Evolutionary conservation across 2,888 invertebrate genomes (phyloP), one percentile per base, ranked within the genome.

Genomic region (Tachystola acroxantha): DNA sequence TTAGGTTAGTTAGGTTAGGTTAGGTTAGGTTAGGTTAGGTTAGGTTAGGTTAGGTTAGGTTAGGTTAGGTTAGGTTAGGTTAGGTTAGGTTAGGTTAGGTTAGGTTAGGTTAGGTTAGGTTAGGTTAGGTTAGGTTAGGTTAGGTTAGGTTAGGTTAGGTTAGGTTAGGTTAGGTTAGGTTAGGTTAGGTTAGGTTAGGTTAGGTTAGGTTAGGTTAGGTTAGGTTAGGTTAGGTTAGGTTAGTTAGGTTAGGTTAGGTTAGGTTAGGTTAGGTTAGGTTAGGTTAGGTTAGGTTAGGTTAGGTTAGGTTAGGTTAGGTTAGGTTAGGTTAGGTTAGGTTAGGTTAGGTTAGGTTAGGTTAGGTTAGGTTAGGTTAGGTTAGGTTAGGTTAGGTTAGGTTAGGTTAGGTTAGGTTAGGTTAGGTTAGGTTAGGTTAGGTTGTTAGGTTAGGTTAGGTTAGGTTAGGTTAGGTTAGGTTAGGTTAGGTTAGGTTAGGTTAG

Each of bases 351-450:
- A 34, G 38, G 38, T 38, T 38, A 31, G 38, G 38, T 38, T 38
- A 34, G 38, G 38, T 38, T 38, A 34, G 38, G 38, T 38, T 38
- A 34, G 38, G 29, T 38, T 38, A 29, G 34, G 38, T 38, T 38
- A 34, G 38, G 38, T 38, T 38, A 34, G 38, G 38, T 39, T 35
- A 34, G 39, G 34, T 39, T 34, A 27, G 39, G 39, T 35, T 34
- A 35, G 35, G 39, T 35, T 35, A 33, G 37, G 37, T 34, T 34
- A 35, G 39, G 39, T 39, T 39, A 35, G 39, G 39, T 39, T 39
- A 39, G 39, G 39, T 39, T 39, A 34, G 39, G 39, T 39, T 39
- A 34, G 39, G 39, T 39, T 39, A 39, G 39, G 39, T 39, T 39
- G 39, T 39, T 39, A 34, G 39, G 39, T 39, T 39, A 34, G 39